phyloP scores from a whole-genome alignment of 2,888 invertebrate species.

The Carabus problematicus region DNA sequence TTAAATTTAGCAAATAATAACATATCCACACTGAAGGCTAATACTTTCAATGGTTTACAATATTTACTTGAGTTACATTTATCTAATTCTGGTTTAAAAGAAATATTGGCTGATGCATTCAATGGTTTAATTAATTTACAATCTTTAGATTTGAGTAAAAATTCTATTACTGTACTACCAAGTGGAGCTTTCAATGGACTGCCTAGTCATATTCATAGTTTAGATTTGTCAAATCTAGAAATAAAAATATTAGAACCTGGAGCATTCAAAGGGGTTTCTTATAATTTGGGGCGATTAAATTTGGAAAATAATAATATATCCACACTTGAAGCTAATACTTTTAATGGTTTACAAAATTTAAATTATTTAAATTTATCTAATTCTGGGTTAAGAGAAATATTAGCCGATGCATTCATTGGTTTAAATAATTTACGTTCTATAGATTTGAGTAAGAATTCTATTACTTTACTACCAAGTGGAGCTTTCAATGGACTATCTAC shows the following conservation, averaged over 20 bases:
- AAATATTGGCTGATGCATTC: not conserved
- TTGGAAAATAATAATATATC: constrained; percentile 18
- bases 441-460: not conserved
- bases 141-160: too few species aligned
- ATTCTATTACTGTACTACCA: too few species aligned
- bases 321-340: not conserved
- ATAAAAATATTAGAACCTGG: constrained; percentile 14
- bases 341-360: constrained; percentile 5
- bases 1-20: constrained; percentile 16
- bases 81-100: not conserved
- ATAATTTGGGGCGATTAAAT: constrained; percentile 3
- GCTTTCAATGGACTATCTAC: constrained; percentile 6
- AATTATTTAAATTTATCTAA: constrained; percentile 4
- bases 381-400: not conserved
- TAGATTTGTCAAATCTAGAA: not conserved
- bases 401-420: not conserved
- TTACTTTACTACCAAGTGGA: not conserved
- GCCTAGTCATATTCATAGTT: not conserved
- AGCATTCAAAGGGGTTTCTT: constrained; percentile 15
- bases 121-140: constrained; percentile 3
- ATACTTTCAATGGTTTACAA: constrained; percentile 2
- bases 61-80: constrained; percentile 8
- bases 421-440: not conserved
- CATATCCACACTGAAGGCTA: not conserved
- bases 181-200: not conserved